Percentiles rank a stretch among this genome's conserved stretches.
phyloP scores from a whole-genome alignment of 2,888 invertebrate species.

The Tachystola acroxantha region DNA sequence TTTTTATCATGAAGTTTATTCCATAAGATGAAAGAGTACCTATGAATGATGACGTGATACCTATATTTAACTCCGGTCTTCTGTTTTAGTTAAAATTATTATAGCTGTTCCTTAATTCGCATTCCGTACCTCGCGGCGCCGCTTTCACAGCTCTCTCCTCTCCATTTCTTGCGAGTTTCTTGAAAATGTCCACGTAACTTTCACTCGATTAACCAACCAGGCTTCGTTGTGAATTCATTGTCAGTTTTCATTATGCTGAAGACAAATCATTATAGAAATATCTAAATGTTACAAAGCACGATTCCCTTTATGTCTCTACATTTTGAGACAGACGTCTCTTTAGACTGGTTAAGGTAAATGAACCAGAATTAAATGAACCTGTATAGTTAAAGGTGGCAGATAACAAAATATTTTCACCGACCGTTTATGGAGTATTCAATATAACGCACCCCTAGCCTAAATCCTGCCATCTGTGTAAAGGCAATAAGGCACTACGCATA shows the following conservation, averaged over 20 bases:
- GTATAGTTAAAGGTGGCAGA: no score
- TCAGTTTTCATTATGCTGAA: conserved; percentile 50
- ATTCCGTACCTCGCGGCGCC: conserved; percentile 54
- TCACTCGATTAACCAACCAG: conserved; percentile 65
- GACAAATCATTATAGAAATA: conserved; percentile 42
- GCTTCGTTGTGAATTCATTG: conserved; percentile 53
- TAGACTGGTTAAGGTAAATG: background rate
- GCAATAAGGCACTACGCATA: no score
- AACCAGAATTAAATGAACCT: no score
- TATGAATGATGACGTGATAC: no score
- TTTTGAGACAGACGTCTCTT: conserved; percentile 2
- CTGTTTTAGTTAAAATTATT: no score
- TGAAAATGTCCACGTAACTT: conserved; percentile 63
- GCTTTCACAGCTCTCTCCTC: conserved; percentile 43
- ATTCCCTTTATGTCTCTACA: conserved; percentile 5
- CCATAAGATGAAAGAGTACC: no score
- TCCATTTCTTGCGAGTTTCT: conserved; percentile 58
- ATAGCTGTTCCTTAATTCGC: conserved; percentile 59
- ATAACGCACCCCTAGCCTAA: no score
- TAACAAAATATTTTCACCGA: no score
- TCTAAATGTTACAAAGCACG: conserved; percentile 34
- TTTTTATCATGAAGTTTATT: no score
- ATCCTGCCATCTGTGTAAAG: no score
- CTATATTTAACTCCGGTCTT: no score
- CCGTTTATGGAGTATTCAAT: no score